These are phyloP conservation scores for Psilopogon haemacephalus DNA, from an alignment of 2,113 vertebrate genomes.

Conservation along the genomic window DNA sequence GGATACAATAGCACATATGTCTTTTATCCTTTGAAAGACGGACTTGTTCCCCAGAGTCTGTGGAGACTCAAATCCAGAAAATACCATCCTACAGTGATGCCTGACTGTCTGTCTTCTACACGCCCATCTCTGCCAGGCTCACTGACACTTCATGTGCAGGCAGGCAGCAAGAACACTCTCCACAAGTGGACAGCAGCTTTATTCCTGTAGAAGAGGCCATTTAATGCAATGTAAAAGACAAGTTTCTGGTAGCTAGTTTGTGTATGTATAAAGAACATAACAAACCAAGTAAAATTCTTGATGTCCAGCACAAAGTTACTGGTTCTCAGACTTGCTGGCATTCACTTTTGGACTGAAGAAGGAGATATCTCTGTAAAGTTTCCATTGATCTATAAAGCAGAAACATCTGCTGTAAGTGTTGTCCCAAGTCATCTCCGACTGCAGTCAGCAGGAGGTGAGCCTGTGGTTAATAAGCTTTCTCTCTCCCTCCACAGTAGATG, in stretches of 20 bases:
- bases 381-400: slow-evolving; percentile 61
- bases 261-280: neutral
- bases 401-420: slow-evolving; percentile 50
- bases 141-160: neutral
- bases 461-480: slow-evolving; percentile 63
- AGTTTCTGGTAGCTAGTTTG: slow-evolving; percentile 2
- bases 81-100: neutral
- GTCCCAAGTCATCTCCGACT: slow-evolving; percentile 1
- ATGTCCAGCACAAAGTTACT: slow-evolving; percentile 25
- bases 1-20: neutral
- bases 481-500: slow-evolving; percentile 37
- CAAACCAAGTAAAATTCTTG: slow-evolving; percentile 26
- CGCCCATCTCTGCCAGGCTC: neutral
- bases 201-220: neutral
- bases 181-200: neutral
- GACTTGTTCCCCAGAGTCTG: neutral
- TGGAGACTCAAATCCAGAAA: slow-evolving; percentile 5
- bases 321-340: neutral
- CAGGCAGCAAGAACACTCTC: neutral
- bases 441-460: slow-evolving; percentile 60
- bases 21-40: neutral
- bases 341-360: slow-evolving; percentile 33
- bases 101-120: neutral
- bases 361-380: slow-evolving; percentile 55
- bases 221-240: slow-evolving; percentile 6